Percentiles rank a stretch among this genome's conserved stretches.
These are phyloP conservation scores for Nebria ingens DNA, from an alignment of 1,140 invertebrate genomes.

Conservation along the genomic window DNA sequence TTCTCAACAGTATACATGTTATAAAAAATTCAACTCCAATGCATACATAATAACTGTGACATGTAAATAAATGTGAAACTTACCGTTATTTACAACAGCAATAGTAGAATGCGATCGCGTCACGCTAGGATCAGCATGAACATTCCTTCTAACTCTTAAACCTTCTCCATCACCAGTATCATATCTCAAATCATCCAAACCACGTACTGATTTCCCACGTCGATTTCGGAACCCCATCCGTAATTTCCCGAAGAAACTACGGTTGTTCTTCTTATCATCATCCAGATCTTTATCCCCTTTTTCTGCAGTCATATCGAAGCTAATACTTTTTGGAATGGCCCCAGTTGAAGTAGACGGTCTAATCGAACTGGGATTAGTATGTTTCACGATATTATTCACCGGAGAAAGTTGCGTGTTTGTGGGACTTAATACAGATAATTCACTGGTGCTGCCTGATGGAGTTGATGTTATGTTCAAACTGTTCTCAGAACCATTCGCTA, in stretches of 20 bases:
- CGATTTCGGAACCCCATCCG: slow-evolving; percentile 57
- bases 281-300: slow-evolving; percentile 57
- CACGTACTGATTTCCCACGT: slow-evolving; percentile 40
- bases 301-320: slow-evolving; percentile 82
- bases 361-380: slow-evolving; percentile 13
- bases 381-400: slow-evolving; percentile 1
- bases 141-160: not conserved
- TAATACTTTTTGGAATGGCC: slow-evolving; percentile 84
- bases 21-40: no score
- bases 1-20: no score
- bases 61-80: no score
- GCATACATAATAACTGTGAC: no score
- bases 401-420: slow-evolving; percentile 15
- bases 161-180: slow-evolving; percentile 30
- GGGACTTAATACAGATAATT: slow-evolving; percentile 27
- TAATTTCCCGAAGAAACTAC: slow-evolving; percentile 56
- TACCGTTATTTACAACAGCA: not conserved
- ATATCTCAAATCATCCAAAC: slow-evolving; percentile 38
- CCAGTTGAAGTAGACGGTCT: slow-evolving; percentile 58
- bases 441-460: slow-evolving; percentile 28
- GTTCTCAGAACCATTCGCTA: slow-evolving; percentile 26
- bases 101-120: not conserved
- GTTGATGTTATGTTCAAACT: slow-evolving; percentile 28
- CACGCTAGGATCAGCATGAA: not conserved
- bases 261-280: slow-evolving; percentile 48